Percentiles rank a stretch among this genome's conserved stretches.
Conservation (phyloP, 2,113 vertebrate genomes). For the Empidonax traillii region DNA sequence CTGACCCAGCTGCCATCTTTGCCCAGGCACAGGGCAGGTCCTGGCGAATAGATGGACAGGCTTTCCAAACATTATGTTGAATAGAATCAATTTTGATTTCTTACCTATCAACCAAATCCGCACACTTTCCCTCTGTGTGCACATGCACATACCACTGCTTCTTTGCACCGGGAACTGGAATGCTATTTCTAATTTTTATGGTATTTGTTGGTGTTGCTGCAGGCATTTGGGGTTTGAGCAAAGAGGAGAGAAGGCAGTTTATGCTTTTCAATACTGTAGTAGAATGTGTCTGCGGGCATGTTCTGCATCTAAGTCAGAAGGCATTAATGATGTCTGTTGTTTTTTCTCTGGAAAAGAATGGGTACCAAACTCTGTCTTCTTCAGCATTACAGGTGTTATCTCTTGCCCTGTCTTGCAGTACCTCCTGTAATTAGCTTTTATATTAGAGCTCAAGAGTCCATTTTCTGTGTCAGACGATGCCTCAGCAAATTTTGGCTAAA, state of each 20-base stretch:
- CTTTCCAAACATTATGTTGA: background rate
- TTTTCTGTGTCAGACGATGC: background rate
- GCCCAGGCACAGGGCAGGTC: background rate
- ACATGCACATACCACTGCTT: background rate
- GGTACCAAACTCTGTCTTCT: background rate
- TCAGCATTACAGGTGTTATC: background rate
- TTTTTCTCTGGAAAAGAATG: background rate
- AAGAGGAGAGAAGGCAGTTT: background rate
- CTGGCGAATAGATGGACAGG: background rate
- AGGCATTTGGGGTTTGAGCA: background rate
- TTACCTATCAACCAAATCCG: background rate
- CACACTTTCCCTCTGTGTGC: background rate
- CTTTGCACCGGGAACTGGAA: background rate
- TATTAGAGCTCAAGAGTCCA: background rate
- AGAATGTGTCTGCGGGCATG: background rate
- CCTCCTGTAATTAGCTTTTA: constrained; percentile 15
- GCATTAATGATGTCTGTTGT: background rate
- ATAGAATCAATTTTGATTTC: background rate
- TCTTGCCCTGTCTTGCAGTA: background rate
- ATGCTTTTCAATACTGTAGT: background rate
- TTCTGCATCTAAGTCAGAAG: background rate
- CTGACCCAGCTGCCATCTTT: background rate
- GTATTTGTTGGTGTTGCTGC: background rate
- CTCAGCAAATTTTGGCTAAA: constrained; percentile 17
- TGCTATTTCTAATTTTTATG: background rate